phyloP scores from a whole-genome alignment of 1,140 invertebrate species.

The Penaeus vannamei region DNA sequence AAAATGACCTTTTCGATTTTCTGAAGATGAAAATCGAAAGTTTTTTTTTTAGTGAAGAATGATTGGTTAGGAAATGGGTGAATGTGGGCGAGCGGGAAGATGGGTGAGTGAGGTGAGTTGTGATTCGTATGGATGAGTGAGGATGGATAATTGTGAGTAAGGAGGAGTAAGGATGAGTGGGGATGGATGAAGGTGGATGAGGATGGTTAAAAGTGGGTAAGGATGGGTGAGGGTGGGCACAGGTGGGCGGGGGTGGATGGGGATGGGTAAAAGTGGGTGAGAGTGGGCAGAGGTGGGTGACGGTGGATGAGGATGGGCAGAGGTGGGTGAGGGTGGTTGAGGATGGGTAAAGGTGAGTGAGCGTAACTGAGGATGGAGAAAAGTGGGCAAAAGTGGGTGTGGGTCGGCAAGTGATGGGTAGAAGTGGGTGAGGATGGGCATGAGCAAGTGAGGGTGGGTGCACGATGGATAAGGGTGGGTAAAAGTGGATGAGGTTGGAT shows the following conservation, averaged over 20 bases:
- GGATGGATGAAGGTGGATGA: neutral
- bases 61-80: neutral
- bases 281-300: neutral
- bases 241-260: neutral
- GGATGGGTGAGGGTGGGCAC: neutral
- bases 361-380: neutral
- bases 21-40: no score
- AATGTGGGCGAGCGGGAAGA: neutral
- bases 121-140: neutral
- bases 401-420: neutral
- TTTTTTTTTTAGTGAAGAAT: no score
- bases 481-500: neutral
- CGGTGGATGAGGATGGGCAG: neutral
- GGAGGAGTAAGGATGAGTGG: neutral
- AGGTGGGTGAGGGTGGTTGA: neutral
- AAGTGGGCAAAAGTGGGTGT: neutral
- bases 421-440: neutral
- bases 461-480: neutral
- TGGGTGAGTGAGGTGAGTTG: neutral
- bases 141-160: neutral
- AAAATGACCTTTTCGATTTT: no score
- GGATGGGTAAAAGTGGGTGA: neutral
- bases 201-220: neutral
- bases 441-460: neutral
- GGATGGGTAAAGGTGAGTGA: neutral